Evolutionary conservation across 2,113 vertebrate genomes (phyloP), one percentile per base, ranked within the genome.

Genomic region (Dromas ardeola): DNA sequence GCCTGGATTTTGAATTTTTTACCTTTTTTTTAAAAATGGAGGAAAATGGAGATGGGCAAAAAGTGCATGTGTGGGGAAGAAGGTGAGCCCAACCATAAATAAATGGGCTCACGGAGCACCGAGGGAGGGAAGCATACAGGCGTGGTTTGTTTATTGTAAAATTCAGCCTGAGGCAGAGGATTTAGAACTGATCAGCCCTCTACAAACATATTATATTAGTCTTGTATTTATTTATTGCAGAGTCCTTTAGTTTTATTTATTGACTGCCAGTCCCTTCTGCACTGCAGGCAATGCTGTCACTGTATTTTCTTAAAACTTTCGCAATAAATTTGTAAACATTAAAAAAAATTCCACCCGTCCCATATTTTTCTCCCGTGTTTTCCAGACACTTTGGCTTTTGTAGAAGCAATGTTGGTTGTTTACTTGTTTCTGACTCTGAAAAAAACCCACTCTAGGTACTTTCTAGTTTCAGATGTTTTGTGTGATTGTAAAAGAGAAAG

Each of bases 301-400:
- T 93, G 84, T 97, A 95, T 96, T 96, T 97, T 87, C 96, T 94
- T 93, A 91, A 96, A 97, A 96, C 78, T 96, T 96, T 25, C 50
- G 40, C 63, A 91, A 67, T 96, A 97, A 91, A 96, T 96, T 91
- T 96, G 81, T 81, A 88, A 88, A 62, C 70, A 62, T 81, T 10
- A 43, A 43, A 62, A 58, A 92, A 71, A 56, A 42, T 10, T 71
- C 71, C 55, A 73, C 18, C 42, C 42, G 15, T 81, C 50, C 58
- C 50, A 29, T 94, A 73, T 95, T 96, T 96, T 97, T 77, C 52
- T 92, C 15, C 56, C 38, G 65, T 6, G 0, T 81, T 96, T 96
- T 78, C 66, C 81, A 74, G 89, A 70, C 74, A 67, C 17, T 90
- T 95, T 83, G 66, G 87, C 42, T 88, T 83, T 92, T 90, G 77